Conservation (phyloP, 1,140 invertebrate genomes). For the Trinorchestia longiramus region DNA sequence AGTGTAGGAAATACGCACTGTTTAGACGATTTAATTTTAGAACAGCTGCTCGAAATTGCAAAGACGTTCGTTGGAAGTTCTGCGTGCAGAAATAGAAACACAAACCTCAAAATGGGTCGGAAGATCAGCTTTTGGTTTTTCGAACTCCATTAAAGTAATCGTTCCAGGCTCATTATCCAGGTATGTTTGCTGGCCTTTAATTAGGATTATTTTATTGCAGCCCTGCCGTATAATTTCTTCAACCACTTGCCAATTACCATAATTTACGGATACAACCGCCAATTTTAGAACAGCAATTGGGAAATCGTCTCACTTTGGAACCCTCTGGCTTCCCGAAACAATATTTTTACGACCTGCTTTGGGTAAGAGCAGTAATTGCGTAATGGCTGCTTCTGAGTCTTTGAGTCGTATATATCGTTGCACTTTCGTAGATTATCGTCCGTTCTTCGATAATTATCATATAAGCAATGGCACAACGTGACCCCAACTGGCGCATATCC, state of each 20-base stretch:
- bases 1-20: not conserved
- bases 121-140: not conserved
- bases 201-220: conserved; percentile 31
- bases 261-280: conserved; percentile 13
- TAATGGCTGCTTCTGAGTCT: not conserved
- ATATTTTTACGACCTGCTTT: not conserved
- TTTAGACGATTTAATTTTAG: not conserved
- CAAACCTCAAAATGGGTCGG: not conserved
- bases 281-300: conserved; percentile 15
- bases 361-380: conserved; percentile 9
- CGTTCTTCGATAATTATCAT: not conserved
- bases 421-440: conserved; percentile 1
- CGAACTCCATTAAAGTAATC: conserved; percentile 15
- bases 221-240: conserved; percentile 32
- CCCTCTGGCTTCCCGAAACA: conserved; percentile 18
- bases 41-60: not conserved
- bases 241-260: conserved; percentile 21
- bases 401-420: not conserved
- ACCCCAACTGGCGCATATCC: not conserved
- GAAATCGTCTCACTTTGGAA: not conserved
- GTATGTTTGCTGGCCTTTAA: not conserved
- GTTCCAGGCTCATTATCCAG: not conserved
- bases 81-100: not conserved
- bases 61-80: not conserved
- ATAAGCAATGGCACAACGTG: not conserved